Conservation (phyloP, 2,113 vertebrate species). For the Orcinus orca region DNA sequence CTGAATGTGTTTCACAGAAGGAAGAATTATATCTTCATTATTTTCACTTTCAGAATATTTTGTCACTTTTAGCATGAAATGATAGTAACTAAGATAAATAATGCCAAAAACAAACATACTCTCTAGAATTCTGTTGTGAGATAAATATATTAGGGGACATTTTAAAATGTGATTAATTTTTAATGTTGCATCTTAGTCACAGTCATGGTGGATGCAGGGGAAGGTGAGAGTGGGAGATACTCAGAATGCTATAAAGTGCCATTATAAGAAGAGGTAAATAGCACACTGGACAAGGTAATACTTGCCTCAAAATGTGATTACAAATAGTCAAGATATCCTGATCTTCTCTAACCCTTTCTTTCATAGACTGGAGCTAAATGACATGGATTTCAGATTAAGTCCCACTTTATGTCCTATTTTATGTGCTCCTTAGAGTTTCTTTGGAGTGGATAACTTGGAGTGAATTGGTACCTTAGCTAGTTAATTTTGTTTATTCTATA, state of each 20-base stretch:
- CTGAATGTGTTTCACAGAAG: not conserved
- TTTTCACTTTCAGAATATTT: not conserved
- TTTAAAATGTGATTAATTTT: not conserved
- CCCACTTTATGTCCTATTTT: not conserved
- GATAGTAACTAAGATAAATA: not conserved
- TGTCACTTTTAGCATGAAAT: constrained; percentile 27
- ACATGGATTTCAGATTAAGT: constrained; percentile 7
- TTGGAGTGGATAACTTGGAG: not conserved
- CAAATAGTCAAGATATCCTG: not conserved
- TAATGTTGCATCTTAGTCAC: not conserved
- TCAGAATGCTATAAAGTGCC: not conserved
- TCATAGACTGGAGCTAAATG: not conserved
- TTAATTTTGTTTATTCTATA: constrained; percentile 34
- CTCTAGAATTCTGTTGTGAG: not conserved
- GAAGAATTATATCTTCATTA: not conserved
- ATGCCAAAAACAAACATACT: not conserved
- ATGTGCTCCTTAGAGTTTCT: not conserved
- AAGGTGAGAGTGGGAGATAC: rapidly evolving
- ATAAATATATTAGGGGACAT: not conserved
- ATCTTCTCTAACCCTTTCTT: not conserved
- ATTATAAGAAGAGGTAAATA: not conserved
- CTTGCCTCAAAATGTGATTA: not conserved
- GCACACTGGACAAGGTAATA: too few species aligned
- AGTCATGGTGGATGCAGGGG: not conserved
- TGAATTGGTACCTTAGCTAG: not conserved